phyloP scores from a whole-genome alignment of 2,113 vertebrate species.

The Aramus guarauna region DNA sequence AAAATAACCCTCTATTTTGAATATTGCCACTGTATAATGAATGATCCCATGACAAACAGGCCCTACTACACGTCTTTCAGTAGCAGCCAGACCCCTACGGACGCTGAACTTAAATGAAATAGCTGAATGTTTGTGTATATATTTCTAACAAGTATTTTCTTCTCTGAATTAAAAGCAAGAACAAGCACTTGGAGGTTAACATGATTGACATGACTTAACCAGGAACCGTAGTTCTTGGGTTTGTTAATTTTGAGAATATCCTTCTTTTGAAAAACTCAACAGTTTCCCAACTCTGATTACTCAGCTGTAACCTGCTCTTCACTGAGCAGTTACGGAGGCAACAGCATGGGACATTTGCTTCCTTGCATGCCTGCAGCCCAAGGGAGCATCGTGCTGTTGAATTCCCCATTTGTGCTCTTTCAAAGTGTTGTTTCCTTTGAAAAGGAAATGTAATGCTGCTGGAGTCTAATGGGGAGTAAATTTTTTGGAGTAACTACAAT shows the following conservation, averaged over 20 bases:
- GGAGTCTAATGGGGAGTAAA: not conserved
- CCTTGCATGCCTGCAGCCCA: not conserved
- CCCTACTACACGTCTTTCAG: not conserved
- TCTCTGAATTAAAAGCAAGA: not conserved
- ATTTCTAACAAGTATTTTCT: not conserved
- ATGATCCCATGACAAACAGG: not conserved
- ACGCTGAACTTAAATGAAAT: not conserved
- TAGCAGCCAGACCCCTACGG: rapidly evolving
- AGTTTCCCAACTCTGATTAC: too few relatives aligned
- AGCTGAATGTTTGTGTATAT: not conserved
- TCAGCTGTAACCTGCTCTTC: not conserved
- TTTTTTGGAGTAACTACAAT: not conserved
- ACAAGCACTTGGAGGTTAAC: not conserved
- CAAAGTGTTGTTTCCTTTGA: not conserved
- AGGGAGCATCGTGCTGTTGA: not conserved
- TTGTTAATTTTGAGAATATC: not conserved
- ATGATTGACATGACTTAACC: not conserved
- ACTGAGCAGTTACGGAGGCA: not conserved
- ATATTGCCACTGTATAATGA: not conserved
- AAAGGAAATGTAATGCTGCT: not conserved
- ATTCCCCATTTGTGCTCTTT: not conserved
- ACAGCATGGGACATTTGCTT: not conserved
- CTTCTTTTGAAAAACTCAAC: not conserved
- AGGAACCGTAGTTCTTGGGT: not conserved
- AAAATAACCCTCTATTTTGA: not conserved